Percentiles rank a stretch among this genome's conserved stretches.
These are phyloP conservation scores for Bambusicola thoracicus DNA, from an alignment of 2,113 vertebrate species.

Conservation along the genomic window DNA sequence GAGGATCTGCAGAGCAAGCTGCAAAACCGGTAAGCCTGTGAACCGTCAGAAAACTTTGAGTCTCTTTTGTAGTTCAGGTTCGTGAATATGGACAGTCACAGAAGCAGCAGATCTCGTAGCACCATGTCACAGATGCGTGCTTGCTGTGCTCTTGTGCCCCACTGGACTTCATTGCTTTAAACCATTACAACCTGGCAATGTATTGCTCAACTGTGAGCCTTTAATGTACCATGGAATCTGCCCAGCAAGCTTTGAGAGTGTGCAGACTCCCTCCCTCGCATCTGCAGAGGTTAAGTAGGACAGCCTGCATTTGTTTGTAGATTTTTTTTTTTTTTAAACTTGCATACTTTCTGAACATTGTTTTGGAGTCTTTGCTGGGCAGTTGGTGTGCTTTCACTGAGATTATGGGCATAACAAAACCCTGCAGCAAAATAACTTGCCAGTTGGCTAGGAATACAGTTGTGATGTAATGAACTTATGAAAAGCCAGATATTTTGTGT, in stretches of 20 bases:
- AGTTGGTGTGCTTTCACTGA: background rate
- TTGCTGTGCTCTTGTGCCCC: background rate
- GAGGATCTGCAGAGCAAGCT: slow-evolving; percentile 87
- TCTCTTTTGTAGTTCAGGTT: background rate
- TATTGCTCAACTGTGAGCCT: background rate
- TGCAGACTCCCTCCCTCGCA: background rate
- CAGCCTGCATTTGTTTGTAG: background rate
- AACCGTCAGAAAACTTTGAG: background rate
- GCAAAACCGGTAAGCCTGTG: slow-evolving; percentile 81
- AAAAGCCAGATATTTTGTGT: background rate
- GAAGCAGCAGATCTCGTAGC: background rate
- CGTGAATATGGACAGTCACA: background rate
- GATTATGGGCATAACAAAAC: background rate
- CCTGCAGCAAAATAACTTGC: background rate
- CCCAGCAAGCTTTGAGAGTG: background rate
- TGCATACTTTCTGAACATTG: background rate
- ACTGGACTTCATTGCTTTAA: slow-evolving; percentile 8
- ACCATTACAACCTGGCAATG: slow-evolving; percentile 19
- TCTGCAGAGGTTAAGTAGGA: background rate
- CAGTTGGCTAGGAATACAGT: background rate
- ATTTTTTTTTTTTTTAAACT: slow-evolving; percentile 24
- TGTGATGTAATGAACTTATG: background rate
- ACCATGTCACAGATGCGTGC: background rate
- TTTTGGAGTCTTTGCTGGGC: slow-evolving; percentile 13
- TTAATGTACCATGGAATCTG: background rate